phyloP scores from a whole-genome alignment of 2,888 invertebrate genomes.

The Meghimatium bilineatum region DNA sequence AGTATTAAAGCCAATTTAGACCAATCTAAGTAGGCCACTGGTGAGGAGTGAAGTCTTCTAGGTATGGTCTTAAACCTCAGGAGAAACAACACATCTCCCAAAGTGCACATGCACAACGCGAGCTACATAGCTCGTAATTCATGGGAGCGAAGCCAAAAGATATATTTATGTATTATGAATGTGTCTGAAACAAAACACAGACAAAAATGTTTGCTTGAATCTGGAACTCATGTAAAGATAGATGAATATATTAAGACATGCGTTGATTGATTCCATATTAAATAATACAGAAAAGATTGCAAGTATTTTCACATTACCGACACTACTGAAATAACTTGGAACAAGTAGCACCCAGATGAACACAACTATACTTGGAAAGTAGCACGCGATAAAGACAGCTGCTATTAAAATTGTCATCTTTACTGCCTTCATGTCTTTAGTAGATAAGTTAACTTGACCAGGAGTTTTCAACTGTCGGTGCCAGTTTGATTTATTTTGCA shows the following conservation, averaged over 20 bases:
- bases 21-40: too few relatives aligned
- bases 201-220: neutral
- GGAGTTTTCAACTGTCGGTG: neutral
- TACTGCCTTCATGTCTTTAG: neutral
- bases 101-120: too few relatives aligned
- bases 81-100: too few relatives aligned
- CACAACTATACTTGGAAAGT: neutral
- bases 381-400: constrained; percentile 5
- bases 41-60: too few relatives aligned
- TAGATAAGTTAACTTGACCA: neutral
- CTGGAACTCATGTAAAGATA: constrained; percentile 15
- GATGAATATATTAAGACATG: neutral
- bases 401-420: neutral
- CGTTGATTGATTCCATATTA: neutral
- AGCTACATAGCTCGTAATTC: too few relatives aligned
- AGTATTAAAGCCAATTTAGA: too few relatives aligned
- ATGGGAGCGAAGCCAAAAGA: too few relatives aligned
- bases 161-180: too few relatives aligned
- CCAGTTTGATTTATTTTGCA: neutral
- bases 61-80: too few relatives aligned
- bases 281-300: neutral
- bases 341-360: neutral
- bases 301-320: neutral
- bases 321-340: neutral
- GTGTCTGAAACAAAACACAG: neutral